Conservation (phyloP, 1,140 invertebrate genomes). For the Ptiloglossa arizonensis region DNA sequence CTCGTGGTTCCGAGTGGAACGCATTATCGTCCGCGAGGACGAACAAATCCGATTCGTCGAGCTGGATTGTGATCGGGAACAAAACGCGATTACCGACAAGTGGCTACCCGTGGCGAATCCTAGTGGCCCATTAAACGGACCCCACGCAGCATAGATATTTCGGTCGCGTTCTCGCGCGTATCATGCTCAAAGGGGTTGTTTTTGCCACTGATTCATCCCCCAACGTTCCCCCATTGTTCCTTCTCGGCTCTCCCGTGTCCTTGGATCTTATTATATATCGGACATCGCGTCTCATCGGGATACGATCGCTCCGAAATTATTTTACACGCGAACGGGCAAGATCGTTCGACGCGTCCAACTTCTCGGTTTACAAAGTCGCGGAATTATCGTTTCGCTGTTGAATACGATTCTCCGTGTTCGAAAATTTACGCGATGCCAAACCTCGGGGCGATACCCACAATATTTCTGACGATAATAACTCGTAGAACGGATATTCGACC, state of each 20-base stretch:
- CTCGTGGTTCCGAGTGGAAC: background rate
- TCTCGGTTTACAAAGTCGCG: no score
- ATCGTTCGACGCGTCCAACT: background rate
- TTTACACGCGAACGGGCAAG: background rate
- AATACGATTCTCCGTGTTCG: no score
- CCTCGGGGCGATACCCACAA: no score
- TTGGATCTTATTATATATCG: slow-evolving; percentile 3
- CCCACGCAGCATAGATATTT: slow-evolving; percentile 41
- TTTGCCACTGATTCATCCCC: slow-evolving; percentile 59
- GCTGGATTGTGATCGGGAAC: slow-evolving; percentile 58
- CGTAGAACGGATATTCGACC: slow-evolving; percentile 5
- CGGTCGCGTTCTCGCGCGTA: slow-evolving; percentile 48
- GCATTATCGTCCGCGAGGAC: slow-evolving; percentile 61
- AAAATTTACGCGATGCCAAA: no score
- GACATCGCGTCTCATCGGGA: slow-evolving; percentile 11
- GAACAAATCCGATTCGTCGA: slow-evolving; percentile 58
- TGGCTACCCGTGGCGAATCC: slow-evolving; percentile 74
- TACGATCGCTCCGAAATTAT: slow-evolving; percentile 8
- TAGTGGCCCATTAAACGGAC: slow-evolving; percentile 66
- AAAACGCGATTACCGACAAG: slow-evolving; percentile 73
- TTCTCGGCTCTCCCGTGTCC: slow-evolving; percentile 7
- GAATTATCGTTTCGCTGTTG: no score
- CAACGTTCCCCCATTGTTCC: slow-evolving; percentile 28
- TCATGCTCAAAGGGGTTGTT: slow-evolving; percentile 57
- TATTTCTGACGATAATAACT: background rate